These are phyloP conservation scores for Bombus breviceps DNA, from an alignment of 1,140 invertebrate genomes.

Conservation along the genomic window DNA sequence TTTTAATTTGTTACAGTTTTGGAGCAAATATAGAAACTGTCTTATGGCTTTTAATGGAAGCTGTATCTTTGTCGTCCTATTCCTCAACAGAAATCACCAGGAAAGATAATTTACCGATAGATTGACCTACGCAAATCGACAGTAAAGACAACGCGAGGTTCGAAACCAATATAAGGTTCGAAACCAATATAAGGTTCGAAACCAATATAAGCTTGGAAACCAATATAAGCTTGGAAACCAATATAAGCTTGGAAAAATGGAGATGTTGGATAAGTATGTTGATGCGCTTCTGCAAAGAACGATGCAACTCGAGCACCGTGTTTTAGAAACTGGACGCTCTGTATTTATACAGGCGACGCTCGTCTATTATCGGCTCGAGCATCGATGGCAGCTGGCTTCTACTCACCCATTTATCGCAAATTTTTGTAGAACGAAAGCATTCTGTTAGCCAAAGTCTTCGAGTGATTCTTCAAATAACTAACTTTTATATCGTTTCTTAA, in stretches of 20 bases:
- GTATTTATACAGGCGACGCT: neutral
- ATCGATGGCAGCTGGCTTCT: neutral
- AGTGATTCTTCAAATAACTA: neutral
- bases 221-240: neutral
- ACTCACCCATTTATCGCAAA: neutral
- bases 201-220: neutral
- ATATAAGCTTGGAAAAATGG: neutral
- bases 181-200: too few species aligned
- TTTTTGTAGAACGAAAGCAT: neutral
- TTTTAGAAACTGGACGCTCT: neutral
- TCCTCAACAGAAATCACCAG: too few species aligned
- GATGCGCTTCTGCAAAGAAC: neutral
- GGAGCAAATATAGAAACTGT: too few species aligned
- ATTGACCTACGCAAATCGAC: too few species aligned
- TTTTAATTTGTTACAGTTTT: too few species aligned
- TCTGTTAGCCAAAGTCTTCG: neutral
- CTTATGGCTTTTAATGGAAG: too few species aligned
- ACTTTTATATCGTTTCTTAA: neutral
- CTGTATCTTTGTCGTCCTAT: too few species aligned
- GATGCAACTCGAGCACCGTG: neutral
- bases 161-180: too few species aligned
- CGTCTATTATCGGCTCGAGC: conserved; percentile 3
- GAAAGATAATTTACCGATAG: too few species aligned
- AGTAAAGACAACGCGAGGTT: too few species aligned
- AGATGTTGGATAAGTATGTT: neutral